Base-by-base conservation (phyloP, 1,140 invertebrate genomes). In the Xylocopa sonorina region DNA sequence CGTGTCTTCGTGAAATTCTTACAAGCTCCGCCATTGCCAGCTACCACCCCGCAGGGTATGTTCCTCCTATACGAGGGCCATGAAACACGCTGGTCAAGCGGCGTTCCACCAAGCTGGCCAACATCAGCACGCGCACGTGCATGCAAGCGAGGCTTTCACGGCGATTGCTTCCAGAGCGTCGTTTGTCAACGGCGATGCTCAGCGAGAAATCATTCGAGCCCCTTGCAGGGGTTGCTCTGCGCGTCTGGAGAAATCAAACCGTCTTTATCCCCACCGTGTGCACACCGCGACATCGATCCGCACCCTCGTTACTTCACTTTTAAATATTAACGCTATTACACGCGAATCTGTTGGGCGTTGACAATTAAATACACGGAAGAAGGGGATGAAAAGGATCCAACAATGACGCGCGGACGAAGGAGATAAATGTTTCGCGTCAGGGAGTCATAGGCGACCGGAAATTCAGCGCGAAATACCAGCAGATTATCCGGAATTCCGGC, bases 141-240 rank as follows among this genome's bases (percentile, higher is more conserved):
- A 69, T 74, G 75, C 78, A 76, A 84, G 77, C 68, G 74, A 78
- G 53, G 86, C 87, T 88, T 88, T 88, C 86, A 88, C 84, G 87
- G 87, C 85, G 87, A 88, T 88, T 88, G 86, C 86, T 88, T 88
- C 83, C 81, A 83, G 79, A 74, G 80, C 82, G 81, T 85, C 85
- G 86, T 83, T 87, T 88, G 84, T 88, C 84, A n/a, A 83, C 71
- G 38, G 34, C 48, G 84, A 87, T 58, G 80, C 67, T 72, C 71
- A 60, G 78, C 68, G 82, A 88, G 87, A 85, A 88, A 89, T 88
- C 83, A 81, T 81, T 81, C 69, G 79, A 73, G n/a, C 58, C 78
- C 62, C 74, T 68, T 43, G 60, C 9, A 32, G 41, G 2, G 46
- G 9, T 2, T n/a, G 50, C 14, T 53, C 4, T 53, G 34, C 63